Percentiles rank a stretch among this genome's conserved stretches.
These are phyloP conservation scores for Rhabdophis nuchalis DNA, from an alignment of 2,797 vertebrate genomes.

Conservation along the genomic window DNA sequence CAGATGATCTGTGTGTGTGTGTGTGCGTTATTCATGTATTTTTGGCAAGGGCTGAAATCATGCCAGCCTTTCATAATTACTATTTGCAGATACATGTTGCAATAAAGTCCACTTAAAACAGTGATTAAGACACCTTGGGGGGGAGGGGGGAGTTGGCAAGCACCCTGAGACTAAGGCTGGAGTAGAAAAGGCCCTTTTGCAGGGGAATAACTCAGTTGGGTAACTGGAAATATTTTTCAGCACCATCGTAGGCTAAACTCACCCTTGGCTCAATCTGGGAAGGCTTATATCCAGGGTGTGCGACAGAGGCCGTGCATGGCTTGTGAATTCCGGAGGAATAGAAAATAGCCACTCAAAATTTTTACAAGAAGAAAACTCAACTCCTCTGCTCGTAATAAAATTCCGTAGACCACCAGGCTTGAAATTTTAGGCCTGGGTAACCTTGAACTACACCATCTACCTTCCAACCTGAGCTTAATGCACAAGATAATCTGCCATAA, in stretches of 20 bases:
- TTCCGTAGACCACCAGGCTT: too few species aligned
- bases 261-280: neutral
- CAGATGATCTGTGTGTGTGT: neutral
- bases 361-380: too few species aligned
- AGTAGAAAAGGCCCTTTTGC: neutral
- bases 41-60: neutral
- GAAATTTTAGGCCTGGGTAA: too few species aligned
- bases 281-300: neutral
- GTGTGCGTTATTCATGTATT: neutral
- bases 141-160: neutral
- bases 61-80: neutral
- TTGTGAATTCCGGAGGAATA: neutral
- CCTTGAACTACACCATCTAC: too few species aligned
- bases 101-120: neutral
- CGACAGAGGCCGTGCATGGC: neutral
- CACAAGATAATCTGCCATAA: too few species aligned
- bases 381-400: too few species aligned
- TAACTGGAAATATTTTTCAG: neutral
- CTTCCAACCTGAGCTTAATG: too few species aligned
- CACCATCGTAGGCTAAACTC: neutral
- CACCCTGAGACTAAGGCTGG: neutral
- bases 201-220: neutral
- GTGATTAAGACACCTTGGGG: neutral
- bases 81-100: neutral
- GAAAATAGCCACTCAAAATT: neutral